Conservation (phyloP, 1,140 invertebrate genomes). For the Myzus persicae region DNA sequence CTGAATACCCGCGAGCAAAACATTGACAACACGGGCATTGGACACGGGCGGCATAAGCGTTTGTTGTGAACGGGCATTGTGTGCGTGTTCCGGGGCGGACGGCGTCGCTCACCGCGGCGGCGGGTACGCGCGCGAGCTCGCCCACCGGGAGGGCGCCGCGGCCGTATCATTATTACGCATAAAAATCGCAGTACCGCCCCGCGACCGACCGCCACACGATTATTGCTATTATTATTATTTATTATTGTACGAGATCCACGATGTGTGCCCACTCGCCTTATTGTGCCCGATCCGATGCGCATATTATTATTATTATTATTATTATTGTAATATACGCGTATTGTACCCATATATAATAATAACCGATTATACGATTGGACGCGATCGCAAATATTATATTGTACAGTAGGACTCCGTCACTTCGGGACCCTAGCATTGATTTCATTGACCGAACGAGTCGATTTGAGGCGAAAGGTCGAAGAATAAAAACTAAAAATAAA, state of each 20-base stretch:
- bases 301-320: background rate
- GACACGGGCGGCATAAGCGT: slow-evolving; percentile 5
- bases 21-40: slow-evolving; percentile 34
- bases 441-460: background rate
- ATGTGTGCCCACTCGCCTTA: background rate
- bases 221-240: background rate
- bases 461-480: background rate
- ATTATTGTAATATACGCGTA: too few relatives aligned
- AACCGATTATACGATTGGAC: background rate
- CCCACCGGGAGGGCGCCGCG: slow-evolving; percentile 22
- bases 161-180: background rate
- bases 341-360: background rate
- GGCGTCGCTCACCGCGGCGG: background rate
- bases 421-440: too few relatives aligned
- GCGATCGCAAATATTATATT: background rate
- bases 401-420: background rate
- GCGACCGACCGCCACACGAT: background rate
- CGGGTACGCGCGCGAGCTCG: background rate
- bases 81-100: background rate
- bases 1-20: background rate
- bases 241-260: background rate
- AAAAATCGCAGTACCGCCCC: slow-evolving; percentile 29
- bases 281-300: background rate
- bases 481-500: too few relatives aligned
- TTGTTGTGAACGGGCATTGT: background rate